A percentile compares a stretch with the other conserved stretches of the same genome.
Conservation (phyloP, 1,140 invertebrate species). For the Brachionus asplanchnoidis region DNA sequence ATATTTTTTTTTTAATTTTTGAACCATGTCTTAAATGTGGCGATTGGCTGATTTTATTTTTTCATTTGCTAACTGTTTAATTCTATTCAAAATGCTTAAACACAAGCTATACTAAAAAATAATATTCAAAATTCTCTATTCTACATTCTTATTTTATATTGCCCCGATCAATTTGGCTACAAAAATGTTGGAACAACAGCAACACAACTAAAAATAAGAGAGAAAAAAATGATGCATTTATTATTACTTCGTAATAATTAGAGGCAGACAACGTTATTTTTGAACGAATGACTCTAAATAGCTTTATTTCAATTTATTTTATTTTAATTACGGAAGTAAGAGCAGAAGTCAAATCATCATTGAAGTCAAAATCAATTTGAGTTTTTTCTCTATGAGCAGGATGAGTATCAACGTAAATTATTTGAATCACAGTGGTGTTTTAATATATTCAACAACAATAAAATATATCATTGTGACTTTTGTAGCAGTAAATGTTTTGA, state of each 20-base stretch:
- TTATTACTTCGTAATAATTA: background rate
- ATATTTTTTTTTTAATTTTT: background rate
- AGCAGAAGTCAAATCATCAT: constrained; percentile 39
- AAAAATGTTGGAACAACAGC: background rate
- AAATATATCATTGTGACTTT: constrained; percentile 4
- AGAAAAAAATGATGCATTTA: background rate
- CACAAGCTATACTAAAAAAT: too few species aligned
- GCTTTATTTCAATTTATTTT: constrained; percentile 3
- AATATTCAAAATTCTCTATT: too few species aligned
- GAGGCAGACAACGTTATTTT: constrained; percentile 14
- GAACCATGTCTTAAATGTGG: too few species aligned
- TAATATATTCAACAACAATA: constrained; percentile 9
- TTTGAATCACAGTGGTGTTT: constrained; percentile 19
- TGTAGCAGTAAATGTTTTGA: constrained; percentile 5
- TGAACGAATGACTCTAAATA: constrained; percentile 34
- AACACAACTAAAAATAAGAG: background rate
- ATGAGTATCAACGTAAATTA: background rate
- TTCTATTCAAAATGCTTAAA: too few species aligned
- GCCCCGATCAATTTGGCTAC: too few species aligned
- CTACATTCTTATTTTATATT: too few species aligned
- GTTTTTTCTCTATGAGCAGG: background rate
- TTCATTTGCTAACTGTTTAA: too few species aligned
- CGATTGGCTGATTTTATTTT: too few species aligned
- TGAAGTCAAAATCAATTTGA: constrained; percentile 4
- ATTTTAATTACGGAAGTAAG: constrained; percentile 13